phyloP scores from a whole-genome alignment of 2,797 vertebrate genomes.

The Acestrorhynchus altus region DNA sequence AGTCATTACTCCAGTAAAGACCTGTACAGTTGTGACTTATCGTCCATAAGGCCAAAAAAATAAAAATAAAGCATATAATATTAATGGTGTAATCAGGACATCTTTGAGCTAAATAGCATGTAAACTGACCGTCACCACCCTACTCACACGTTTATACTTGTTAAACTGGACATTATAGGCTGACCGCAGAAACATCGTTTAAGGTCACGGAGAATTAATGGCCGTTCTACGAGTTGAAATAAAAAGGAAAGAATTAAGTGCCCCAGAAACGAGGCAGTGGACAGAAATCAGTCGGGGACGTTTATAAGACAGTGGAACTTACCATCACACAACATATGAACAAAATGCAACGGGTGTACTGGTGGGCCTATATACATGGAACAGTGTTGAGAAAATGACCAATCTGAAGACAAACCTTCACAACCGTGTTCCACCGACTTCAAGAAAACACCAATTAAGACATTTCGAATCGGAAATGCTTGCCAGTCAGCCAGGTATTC shows the following conservation, averaged over 20 bases:
- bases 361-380: neutral
- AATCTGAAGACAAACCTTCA: conserved; percentile 5
- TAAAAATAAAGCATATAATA: conserved; percentile 46
- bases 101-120: conserved; percentile 15
- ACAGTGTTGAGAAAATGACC: neutral
- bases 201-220: neutral
- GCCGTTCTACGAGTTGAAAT: neutral
- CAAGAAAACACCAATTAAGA: conserved; percentile 15
- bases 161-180: conserved; percentile 19
- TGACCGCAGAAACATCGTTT: neutral
- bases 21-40: conserved; percentile 25
- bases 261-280: conserved; percentile 22
- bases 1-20: conserved; percentile 24
- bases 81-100: conserved; percentile 7
- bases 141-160: conserved; percentile 23
- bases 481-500: conserved; percentile 28
- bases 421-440: neutral
- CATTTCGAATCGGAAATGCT: conserved; percentile 25
- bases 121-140: conserved; percentile 26
- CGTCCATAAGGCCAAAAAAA: conserved; percentile 35
- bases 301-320: conserved; percentile 20
- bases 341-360: conserved; percentile 16
- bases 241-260: neutral
- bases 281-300: conserved; percentile 39
- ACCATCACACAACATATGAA: conserved; percentile 15